Percentiles rank a stretch among this genome's conserved stretches.
Evolutionary conservation across 2,113 vertebrate species (phyloP).

Genomic region (Colinus virginianus): DNA sequence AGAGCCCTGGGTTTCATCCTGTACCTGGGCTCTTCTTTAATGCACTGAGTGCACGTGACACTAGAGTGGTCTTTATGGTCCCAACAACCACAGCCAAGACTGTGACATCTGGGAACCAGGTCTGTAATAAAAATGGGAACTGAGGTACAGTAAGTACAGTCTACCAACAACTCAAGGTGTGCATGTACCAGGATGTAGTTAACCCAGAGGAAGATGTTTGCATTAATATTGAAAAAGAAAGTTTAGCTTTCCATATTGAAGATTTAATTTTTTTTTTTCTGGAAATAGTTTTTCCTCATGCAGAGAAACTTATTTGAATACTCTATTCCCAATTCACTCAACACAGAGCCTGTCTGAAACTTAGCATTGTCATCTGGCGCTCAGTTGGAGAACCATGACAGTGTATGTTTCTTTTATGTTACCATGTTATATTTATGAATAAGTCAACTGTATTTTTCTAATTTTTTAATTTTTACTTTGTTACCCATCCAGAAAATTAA

Average conservation of each 20-base stretch:
- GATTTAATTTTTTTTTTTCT: background rate
- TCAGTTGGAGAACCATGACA: conserved; percentile 41
- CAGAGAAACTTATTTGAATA: background rate
- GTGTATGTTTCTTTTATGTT: conserved; percentile 53
- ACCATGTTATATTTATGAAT: conserved; percentile 51
- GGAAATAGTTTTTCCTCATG: background rate
- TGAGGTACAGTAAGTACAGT: background rate
- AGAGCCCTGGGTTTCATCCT: background rate
- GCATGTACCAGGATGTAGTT: background rate
- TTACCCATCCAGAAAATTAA: conserved; percentile 18
- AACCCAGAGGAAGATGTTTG: background rate
- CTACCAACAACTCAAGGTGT: background rate
- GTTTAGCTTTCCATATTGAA: rapidly evolving
- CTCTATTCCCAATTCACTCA: conserved; percentile 46
- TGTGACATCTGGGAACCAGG: background rate
- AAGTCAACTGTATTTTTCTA: conserved; percentile 47
- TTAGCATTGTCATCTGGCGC: conserved; percentile 59
- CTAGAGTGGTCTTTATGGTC: background rate
- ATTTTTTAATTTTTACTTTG: background rate
- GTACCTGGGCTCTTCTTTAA: background rate
- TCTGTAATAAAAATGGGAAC: background rate
- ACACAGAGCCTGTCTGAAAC: conserved; percentile 19
- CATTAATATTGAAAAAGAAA: background rate
- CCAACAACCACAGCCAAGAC: background rate
- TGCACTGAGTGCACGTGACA: background rate